Evolutionary conservation across 2,797 vertebrate species (phyloP).

Genomic region (Trachops cirrhosus): DNA sequence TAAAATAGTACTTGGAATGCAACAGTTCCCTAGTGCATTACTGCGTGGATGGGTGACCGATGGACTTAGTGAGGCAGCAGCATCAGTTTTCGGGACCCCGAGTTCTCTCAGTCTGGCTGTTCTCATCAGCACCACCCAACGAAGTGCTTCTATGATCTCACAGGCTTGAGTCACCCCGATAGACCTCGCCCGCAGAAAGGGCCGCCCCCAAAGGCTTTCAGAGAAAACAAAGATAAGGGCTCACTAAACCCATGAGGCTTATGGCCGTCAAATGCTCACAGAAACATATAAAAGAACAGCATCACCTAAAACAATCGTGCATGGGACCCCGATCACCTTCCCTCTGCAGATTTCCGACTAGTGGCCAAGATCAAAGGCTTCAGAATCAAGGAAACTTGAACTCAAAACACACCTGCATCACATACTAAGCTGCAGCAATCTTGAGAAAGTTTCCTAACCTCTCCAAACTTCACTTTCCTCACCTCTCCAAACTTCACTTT

Average conservation of each 20-base stretch:
- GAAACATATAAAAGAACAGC: neutral
- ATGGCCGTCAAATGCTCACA: neutral
- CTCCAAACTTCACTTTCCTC: neutral
- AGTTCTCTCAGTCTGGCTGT: neutral
- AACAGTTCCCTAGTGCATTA: neutral
- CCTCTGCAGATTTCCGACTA: neutral
- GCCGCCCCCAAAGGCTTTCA: neutral
- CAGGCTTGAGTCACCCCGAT: neutral
- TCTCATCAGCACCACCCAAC: neutral
- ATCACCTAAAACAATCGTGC: neutral
- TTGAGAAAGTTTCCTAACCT: neutral
- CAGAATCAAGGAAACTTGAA: neutral
- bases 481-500: neutral
- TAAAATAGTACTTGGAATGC: neutral
- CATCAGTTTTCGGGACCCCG: neutral
- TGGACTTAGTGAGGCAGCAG: neutral
- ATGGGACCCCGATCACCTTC: neutral
- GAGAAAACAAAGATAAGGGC: neutral
- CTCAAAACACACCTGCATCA: neutral
- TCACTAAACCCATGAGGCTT: neutral
- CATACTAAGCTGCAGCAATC: neutral
- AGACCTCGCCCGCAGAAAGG: neutral
- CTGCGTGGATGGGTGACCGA: neutral
- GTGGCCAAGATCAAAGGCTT: neutral
- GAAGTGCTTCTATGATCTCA: neutral